Evolutionary conservation across 2,113 vertebrate species (phyloP), one percentile per base, ranked within the genome.

Genomic region (Urocynchramus pylzowi): DNA sequence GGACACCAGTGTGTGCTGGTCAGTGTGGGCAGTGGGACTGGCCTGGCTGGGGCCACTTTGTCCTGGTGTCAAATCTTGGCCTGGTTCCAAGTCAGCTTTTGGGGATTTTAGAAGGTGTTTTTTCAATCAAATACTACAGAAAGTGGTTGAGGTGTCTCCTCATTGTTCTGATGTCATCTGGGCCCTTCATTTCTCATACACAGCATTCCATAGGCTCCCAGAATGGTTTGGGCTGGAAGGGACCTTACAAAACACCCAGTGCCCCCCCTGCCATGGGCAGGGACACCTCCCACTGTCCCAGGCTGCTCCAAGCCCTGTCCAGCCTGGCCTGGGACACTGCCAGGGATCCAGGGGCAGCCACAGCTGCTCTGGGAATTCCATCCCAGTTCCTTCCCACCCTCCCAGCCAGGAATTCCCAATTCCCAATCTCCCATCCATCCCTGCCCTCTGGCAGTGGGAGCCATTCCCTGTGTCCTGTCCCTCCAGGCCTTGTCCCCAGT

Each of bases 21-120:
- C 3, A 2, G 0, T 13, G 19, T 56, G 41, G 42, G 4, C 31
- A 10, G n/a, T 12, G 67, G 64, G 18, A 2, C 33, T 18, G 15
- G 15, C 7, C 45, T 37, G 4, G 1, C 0, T 15, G 31, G 16
- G 73, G 12, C 39, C 16, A 1, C 20, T 76, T 52, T 3, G 9
- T 57, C 57, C 21, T 37, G 54, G 6, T 50, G 8, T 9, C 54
- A 39, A 17, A 7, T 8, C 44, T 17, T 65, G 39, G 33, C 41
- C 54, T 68, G 24, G 23, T 14, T 42, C 20, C 31, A 84, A 8
- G 76, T 64, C 69, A 57, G 20, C 41, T 80, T 52, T 18, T 3
- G 61, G 16, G n/a, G 20, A 14, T 60, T 65, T 86, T 10, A 74
- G 45, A 23, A 31, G 7, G 15, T 6, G 24, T 0, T n/a, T 63